phyloP scores from a whole-genome alignment of 64 coral and sea anemone genomes.

The Montipora sp. region DNA sequence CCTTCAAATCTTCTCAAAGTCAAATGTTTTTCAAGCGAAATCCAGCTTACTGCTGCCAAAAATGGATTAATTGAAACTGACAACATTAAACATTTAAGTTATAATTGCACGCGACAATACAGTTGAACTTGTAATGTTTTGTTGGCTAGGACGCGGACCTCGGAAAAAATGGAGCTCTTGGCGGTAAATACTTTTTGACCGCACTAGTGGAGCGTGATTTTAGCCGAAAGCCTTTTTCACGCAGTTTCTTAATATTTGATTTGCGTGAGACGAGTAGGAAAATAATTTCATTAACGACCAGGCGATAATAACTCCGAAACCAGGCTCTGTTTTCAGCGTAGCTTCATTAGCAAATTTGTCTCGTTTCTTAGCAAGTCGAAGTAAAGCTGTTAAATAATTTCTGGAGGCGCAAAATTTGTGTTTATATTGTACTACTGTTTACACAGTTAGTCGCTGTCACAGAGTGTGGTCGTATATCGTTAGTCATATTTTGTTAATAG shows the following conservation, averaged over 20 bases:
- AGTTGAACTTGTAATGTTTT: slow-evolving; percentile 6
- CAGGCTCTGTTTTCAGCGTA: not conserved
- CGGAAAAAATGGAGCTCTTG: not conserved
- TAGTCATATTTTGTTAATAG: slow-evolving; percentile 50
- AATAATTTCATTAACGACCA: slow-evolving; percentile 14
- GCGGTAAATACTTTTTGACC: not conserved
- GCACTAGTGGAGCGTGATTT: slow-evolving; percentile 36
- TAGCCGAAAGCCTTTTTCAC: not conserved
- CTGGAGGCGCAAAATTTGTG: slow-evolving; percentile 20
- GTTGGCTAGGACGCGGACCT: not conserved
- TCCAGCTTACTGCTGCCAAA: slow-evolving; percentile 33
- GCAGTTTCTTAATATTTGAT: slow-evolving; percentile 8
- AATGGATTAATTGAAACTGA: slow-evolving; percentile 42
- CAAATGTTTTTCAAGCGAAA: slow-evolving; percentile 40
- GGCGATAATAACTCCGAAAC: not conserved
- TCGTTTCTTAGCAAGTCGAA: not conserved
- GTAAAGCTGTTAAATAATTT: not conserved
- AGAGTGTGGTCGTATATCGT: slow-evolving; percentile 13
- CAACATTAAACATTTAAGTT: slow-evolving; percentile 49
- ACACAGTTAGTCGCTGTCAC: slow-evolving; percentile 1
- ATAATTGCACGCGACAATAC: slow-evolving; percentile 42
- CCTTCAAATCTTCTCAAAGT: slow-evolving; percentile 24
- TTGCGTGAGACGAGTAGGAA: slow-evolving; percentile 18
- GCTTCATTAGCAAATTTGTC: not conserved
- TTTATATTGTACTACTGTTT: slow-evolving; percentile 18